Evolutionary conservation across 2,888 invertebrate genomes (phyloP), one percentile per base, ranked within the genome.

Genomic region (Parnassius glacialis): DNA sequence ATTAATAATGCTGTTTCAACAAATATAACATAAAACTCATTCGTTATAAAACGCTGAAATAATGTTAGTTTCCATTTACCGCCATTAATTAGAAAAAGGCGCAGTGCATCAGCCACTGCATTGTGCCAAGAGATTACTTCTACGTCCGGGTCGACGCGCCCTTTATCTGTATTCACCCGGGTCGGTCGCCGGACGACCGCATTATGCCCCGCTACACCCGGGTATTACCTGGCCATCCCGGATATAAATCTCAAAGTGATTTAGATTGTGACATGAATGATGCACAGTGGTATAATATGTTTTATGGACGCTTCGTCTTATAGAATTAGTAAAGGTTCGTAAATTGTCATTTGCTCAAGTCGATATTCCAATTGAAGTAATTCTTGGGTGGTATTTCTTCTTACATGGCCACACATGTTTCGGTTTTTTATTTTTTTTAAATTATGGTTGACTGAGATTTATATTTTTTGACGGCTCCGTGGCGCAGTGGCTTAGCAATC

Each of bases 101-200:
- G 59, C 59, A 59, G 56, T 59, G 59, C 56, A 59, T 52, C 63
- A 51, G 63, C 48, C 13, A 45, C 52, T 59, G 63, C 63, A 59
- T 63, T 59, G 63, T 59, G 62, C 55, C 58, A 59, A 54, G 62
- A 61, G 59, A 61, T 64, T 59, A 61, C 56, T 56, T 34, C 52
- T 9, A 53, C 64, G 57, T 62, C 69, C 73, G 73, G 77, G 74
- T 75, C 75, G 75, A 70, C 72, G 72, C 51, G 55, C 47, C 59
- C 71, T 74, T 81, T 80, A 84, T 85, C 81, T 79, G 84, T 81
- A 84, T 85, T 84, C 85, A 76, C 65, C 72, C 76, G 79, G 75
- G 70, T 57, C 67, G 71, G 75, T 84, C 81, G 83, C 81, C 81
- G 80, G 76, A 65, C 71, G 71, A 71, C 77, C 76, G 78, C 74